Conservation (phyloP, 2,797 vertebrate genomes). For the Melanotaenia pygmaea region DNA sequence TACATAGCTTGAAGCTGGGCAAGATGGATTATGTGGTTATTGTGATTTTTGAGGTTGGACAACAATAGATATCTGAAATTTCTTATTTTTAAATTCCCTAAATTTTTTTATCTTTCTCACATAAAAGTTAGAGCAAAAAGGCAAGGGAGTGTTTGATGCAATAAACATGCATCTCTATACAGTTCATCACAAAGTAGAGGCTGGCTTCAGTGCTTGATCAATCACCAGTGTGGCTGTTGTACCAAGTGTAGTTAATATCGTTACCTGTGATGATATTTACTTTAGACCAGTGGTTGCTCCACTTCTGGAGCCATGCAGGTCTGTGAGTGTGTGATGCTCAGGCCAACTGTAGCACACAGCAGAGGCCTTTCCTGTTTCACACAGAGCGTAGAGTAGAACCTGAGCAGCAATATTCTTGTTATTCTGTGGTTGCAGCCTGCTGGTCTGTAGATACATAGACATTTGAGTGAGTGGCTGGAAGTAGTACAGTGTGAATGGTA, state of each 20-base stretch:
- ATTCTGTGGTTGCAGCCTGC: constrained; percentile 81
- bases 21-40: background rate
- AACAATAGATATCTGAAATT: background rate
- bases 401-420: constrained; percentile 73
- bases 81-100: background rate
- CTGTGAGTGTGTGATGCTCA: constrained; percentile 56
- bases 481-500: constrained; percentile 81
- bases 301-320: constrained; percentile 40
- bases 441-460: constrained; percentile 80
- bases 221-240: constrained; percentile 56
- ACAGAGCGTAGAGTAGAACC: constrained; percentile 75
- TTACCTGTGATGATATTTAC: constrained; percentile 74
- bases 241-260: constrained; percentile 69
- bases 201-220: constrained; percentile 55
- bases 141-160: constrained; percentile 7
- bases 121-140: background rate
- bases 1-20: background rate
- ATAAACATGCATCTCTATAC: constrained; percentile 30
- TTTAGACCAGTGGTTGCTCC: constrained; percentile 68
- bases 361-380: constrained; percentile 63
- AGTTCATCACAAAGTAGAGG: constrained; percentile 44
- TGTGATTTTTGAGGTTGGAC: background rate
- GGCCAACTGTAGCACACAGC: constrained; percentile 62
- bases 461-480: constrained; percentile 72
- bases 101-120: background rate